Conservation (phyloP, 2,113 vertebrate species). For the Hystrix brachyura region DNA sequence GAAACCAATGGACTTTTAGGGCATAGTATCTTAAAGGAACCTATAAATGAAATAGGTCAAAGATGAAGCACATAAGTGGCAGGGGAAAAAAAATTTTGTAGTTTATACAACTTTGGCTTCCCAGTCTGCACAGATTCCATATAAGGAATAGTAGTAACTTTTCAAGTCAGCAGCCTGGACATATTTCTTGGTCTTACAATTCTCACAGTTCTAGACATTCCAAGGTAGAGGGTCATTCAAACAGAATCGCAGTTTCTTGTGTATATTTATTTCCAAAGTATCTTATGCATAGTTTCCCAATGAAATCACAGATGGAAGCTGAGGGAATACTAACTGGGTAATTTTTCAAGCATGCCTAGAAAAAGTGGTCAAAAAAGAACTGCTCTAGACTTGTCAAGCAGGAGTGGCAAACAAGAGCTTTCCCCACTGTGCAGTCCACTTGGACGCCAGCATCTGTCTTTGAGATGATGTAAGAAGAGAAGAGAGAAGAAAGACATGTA, state of each 20-base stretch:
- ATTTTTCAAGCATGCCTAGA: slow-evolving; percentile 90
- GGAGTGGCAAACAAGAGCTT: slow-evolving; percentile 83
- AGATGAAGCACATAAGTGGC: slow-evolving; percentile 87
- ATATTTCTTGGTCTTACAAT: slow-evolving; percentile 91
- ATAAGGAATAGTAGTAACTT: slow-evolving; percentile 90
- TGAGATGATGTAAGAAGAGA: slow-evolving; percentile 2
- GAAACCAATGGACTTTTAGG: slow-evolving; percentile 89
- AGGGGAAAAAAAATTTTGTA: slow-evolving; percentile 85
- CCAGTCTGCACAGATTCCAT: slow-evolving; percentile 89
- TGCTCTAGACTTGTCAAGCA: slow-evolving; percentile 85
- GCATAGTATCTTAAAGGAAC: slow-evolving; percentile 89
- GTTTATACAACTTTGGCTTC: slow-evolving; percentile 90
- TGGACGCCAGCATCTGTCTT: slow-evolving; percentile 9
- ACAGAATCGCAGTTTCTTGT: slow-evolving; percentile 91
- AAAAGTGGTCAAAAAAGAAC: slow-evolving; percentile 87
- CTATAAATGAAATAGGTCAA: slow-evolving; percentile 93
- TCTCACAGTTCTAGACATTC: slow-evolving; percentile 93
- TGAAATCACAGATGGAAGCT: slow-evolving; percentile 90
- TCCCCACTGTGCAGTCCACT: neutral
- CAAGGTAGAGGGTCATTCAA: slow-evolving; percentile 92
- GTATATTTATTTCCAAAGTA: slow-evolving; percentile 96
- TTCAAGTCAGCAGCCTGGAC: slow-evolving; percentile 87
- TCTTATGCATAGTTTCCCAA: slow-evolving; percentile 96
- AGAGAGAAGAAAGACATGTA: neutral
- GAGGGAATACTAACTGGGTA: slow-evolving; percentile 90